Conservation (phyloP, 2,888 invertebrate genomes). For the Apocheima hispidaria region DNA sequence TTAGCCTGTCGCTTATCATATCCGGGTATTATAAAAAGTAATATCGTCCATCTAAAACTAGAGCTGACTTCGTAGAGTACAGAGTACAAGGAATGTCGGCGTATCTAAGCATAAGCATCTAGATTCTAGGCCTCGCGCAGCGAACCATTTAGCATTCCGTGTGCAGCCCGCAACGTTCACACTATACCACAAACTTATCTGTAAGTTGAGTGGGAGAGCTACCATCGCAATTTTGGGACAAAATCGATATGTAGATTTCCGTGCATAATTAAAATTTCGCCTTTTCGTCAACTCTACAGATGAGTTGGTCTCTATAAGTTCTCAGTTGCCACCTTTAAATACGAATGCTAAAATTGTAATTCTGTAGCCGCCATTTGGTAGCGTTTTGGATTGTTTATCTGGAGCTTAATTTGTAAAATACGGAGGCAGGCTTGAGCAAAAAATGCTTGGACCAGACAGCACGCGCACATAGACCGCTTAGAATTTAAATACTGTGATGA, state of each 20-base stretch:
- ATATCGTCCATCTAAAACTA: slow-evolving; percentile 41
- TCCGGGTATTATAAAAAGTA: slow-evolving; percentile 44
- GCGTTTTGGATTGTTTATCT: slow-evolving; percentile 26
- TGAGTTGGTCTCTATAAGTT: neutral
- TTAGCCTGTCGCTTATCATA: slow-evolving; percentile 31
- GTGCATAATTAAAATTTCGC: neutral
- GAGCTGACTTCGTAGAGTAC: slow-evolving; percentile 37
- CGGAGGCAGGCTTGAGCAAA: neutral
- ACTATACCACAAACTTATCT: neutral
- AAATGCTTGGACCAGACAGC: neutral
- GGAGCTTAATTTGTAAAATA: slow-evolving; percentile 5
- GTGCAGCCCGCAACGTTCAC: slow-evolving; percentile 49
- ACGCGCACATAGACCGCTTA: neutral
- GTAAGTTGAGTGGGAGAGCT: neutral
- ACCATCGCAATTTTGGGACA: neutral
- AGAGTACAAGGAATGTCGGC: slow-evolving; percentile 50
- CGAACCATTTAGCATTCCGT: slow-evolving; percentile 67
- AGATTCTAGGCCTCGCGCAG: slow-evolving; percentile 56
- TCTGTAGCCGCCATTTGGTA: slow-evolving; percentile 33
- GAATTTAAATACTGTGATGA: neutral
- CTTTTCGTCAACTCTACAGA: neutral
- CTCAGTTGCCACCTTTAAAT: slow-evolving; percentile 43
- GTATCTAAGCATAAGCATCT: slow-evolving; percentile 58
- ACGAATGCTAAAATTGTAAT: slow-evolving; percentile 43
- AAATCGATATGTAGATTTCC: neutral